Conservation (phyloP, 92 coral and sea anemone species). For the Blastomussa wellsi region DNA sequence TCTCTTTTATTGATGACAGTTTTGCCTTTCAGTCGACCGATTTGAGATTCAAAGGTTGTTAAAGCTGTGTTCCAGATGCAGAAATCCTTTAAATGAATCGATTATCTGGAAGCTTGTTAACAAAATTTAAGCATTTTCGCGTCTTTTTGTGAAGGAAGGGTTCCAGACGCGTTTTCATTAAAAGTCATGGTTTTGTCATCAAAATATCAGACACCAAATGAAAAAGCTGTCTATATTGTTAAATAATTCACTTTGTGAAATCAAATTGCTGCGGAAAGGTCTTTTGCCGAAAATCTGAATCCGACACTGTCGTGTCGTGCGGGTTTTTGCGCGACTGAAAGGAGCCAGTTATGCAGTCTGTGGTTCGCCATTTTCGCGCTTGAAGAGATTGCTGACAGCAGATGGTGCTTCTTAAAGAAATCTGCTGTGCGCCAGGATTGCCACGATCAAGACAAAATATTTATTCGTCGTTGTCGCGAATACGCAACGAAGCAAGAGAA, state of each 20-base stretch:
- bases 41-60: background rate
- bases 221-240: constrained; percentile 24
- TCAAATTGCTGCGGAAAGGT: constrained; percentile 15
- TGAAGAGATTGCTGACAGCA: constrained; percentile 16
- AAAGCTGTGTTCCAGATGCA: background rate
- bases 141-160: constrained; percentile 38
- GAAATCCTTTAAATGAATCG: constrained; percentile 5
- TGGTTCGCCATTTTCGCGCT: constrained; percentile 32
- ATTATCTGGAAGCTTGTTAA: constrained; percentile 31
- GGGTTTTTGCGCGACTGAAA: constrained; percentile 24
- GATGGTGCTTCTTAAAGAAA: constrained; percentile 39
- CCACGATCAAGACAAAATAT: background rate
- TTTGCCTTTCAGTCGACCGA: background rate
- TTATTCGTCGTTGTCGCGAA: background rate
- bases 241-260: constrained; percentile 39
- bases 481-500: constrained; percentile 6
- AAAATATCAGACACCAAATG: background rate
- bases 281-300: constrained; percentile 14
- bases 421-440: constrained; percentile 11
- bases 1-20: background rate
- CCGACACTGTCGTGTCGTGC: constrained; percentile 26
- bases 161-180: constrained; percentile 14
- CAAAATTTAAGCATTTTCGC: constrained; percentile 25
- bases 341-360: constrained; percentile 42
- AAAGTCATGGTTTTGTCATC: constrained; percentile 22